A percentile compares a stretch with the other conserved stretches of the same genome.
Conservation (phyloP, 2,888 invertebrate genomes). For the Acleris holmiana region DNA sequence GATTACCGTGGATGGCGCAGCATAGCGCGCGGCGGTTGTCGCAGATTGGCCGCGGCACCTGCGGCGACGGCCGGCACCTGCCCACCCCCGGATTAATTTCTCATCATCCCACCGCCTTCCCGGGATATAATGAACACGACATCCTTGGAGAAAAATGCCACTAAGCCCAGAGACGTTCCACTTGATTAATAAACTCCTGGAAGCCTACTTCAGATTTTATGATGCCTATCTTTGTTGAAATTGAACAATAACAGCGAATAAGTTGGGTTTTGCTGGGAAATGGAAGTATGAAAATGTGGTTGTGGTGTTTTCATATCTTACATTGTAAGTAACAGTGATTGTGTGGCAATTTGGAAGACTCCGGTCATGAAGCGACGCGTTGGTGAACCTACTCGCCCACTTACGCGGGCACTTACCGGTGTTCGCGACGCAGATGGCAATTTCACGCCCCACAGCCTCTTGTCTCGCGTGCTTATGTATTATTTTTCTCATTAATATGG, state of each 20-base stretch:
- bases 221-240: slow-evolving; percentile 49
- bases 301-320: background rate
- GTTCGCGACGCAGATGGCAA: slow-evolving; percentile 66
- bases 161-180: slow-evolving; percentile 63
- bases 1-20: slow-evolving; percentile 26
- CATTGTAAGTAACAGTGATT: background rate
- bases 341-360: background rate
- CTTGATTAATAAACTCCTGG: slow-evolving; percentile 76
- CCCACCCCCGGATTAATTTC: slow-evolving; percentile 78
- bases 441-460: slow-evolving; percentile 66
- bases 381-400: slow-evolving; percentile 27
- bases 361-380: slow-evolving; percentile 2
- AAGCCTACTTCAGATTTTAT: slow-evolving; percentile 55
- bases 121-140: slow-evolving; percentile 74
- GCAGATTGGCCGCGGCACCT: slow-evolving; percentile 72
- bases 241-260: slow-evolving; percentile 46
- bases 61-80: slow-evolving; percentile 62
- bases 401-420: slow-evolving; percentile 57
- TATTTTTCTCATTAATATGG: slow-evolving; percentile 57
- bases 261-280: background rate
- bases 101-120: slow-evolving; percentile 74
- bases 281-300: slow-evolving; percentile 2
- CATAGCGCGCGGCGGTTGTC: slow-evolving; percentile 46
- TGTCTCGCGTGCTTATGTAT: slow-evolving; percentile 53
- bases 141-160: slow-evolving; percentile 76